Conservation (phyloP, 2,797 vertebrate species). For the Microtus agrestis region DNA sequence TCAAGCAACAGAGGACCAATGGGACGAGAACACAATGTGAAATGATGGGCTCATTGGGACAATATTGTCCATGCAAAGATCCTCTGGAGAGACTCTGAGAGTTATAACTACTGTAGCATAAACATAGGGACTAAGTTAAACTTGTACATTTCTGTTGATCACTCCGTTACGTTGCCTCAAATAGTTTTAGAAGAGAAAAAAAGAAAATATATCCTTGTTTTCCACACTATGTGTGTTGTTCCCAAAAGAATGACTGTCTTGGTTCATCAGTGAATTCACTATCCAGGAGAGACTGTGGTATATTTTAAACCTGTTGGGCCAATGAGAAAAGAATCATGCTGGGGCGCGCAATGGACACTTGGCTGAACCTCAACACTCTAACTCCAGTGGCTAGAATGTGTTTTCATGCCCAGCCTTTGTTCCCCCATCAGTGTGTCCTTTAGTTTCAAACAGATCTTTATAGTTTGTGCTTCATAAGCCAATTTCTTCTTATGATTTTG, state of each 20-base stretch:
- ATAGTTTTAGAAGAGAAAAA: constrained; percentile 98
- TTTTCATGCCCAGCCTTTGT: constrained; percentile 93
- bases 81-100: constrained; percentile 95
- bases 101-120: constrained; percentile 99
- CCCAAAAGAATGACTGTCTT: constrained; percentile 97
- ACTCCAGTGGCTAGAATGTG: constrained; percentile 89
- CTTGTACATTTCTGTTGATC: constrained; percentile 99
- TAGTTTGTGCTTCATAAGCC: constrained; percentile 96
- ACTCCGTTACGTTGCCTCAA: constrained; percentile 98
- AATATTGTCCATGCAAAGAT: constrained; percentile 89
- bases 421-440: constrained; percentile 96
- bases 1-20: constrained; percentile 93
- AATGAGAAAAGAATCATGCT: constrained; percentile 92
- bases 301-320: constrained; percentile 92
- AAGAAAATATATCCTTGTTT: constrained; percentile 94
- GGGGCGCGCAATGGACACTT: constrained; percentile 90
- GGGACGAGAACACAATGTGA: constrained; percentile 97
- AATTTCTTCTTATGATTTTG: constrained; percentile 85
- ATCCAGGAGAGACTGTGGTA: constrained; percentile 91
- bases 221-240: constrained; percentile 99
- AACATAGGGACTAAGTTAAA: constrained; percentile 99
- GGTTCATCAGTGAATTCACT: constrained; percentile 95
- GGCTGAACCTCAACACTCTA: constrained; percentile 86
- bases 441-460: constrained; percentile 94
- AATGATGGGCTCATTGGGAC: constrained; percentile 96